Conservation (phyloP, 2,113 vertebrate genomes). For the Oryzias celebensis region DNA sequence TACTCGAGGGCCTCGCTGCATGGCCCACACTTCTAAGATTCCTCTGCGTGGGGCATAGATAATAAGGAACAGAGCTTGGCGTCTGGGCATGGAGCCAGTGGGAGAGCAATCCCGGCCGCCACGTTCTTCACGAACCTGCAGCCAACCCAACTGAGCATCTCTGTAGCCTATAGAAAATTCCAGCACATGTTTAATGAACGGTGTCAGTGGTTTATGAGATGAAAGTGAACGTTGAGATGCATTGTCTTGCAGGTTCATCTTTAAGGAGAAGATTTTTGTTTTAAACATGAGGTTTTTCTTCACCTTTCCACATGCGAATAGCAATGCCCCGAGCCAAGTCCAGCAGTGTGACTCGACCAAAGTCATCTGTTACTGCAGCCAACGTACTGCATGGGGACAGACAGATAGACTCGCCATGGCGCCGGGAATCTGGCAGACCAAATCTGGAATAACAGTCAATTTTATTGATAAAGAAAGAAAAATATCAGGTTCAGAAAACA, state of each 20-base stretch:
- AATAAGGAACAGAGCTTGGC: conserved; percentile 91
- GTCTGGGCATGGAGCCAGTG: conserved; percentile 76
- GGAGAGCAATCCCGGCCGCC: conserved; percentile 84
- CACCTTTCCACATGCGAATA: conserved; percentile 99
- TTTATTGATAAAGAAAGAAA: not conserved
- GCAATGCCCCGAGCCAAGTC: conserved; percentile 89
- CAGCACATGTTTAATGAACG: no score
- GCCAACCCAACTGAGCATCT: conserved; percentile 93
- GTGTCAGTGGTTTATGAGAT: no score
- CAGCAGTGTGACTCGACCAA: conserved; percentile 90
- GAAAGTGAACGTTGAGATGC: no score
- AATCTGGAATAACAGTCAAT: conserved; percentile 75
- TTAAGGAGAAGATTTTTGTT: no score
- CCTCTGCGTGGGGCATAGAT: conserved; percentile 95
- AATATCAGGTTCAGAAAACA: no score
- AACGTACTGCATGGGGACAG: conserved; percentile 94
- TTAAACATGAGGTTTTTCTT: conserved; percentile 8
- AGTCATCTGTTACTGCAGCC: conserved; percentile 97
- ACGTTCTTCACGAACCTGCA: conserved; percentile 89
- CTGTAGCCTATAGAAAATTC: conserved; percentile 83
- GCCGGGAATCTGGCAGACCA: conserved; percentile 95
- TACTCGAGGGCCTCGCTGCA: conserved; percentile 92
- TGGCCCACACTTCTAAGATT: conserved; percentile 96
- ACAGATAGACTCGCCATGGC: conserved; percentile 91
- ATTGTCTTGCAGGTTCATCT: no score